Evolutionary conservation across 2,888 invertebrate species (phyloP).

Genomic region (Trissolcus brochymenae): DNA sequence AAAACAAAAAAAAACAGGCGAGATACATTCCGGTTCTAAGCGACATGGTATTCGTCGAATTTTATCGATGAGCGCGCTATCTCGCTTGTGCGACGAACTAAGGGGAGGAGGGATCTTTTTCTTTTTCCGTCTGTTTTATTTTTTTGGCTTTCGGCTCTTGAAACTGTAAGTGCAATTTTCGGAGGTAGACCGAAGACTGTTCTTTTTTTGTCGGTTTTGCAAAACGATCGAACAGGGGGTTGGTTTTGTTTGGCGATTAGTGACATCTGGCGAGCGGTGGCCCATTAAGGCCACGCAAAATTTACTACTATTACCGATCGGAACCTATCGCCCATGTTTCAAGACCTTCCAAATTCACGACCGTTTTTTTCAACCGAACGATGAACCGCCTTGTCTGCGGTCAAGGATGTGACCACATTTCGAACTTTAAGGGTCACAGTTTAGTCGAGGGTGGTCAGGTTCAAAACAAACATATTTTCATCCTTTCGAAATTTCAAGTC

Average conservation of each 20-base stretch:
- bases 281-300: constrained; percentile 31
- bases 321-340: constrained; percentile 8
- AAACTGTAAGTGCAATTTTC: constrained; percentile 27
- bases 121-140: neutral
- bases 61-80: constrained; percentile 54
- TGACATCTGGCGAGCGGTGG: constrained; percentile 45
- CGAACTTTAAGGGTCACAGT: no score
- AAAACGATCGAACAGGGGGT: constrained; percentile 15
- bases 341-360: constrained; percentile 24
- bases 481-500: no score
- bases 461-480: neutral
- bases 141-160: neutral
- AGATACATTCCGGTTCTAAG: constrained; percentile 59
- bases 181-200: constrained; percentile 8
- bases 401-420: constrained; percentile 13
- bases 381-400: constrained; percentile 11
- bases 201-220: constrained; percentile 9
- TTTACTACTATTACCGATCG: constrained; percentile 46
- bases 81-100: constrained; percentile 38
- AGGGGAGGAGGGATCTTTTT: neutral
- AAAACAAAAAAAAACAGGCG: constrained; percentile 38
- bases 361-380: neutral
- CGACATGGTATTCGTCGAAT: constrained; percentile 57
- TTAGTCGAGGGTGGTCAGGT: no score
- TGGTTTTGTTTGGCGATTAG: constrained; percentile 38